A percentile compares a stretch with the other conserved stretches of the same genome.
phyloP scores from a whole-genome alignment of 2,797 vertebrate species.

The Chrysocyon brachyurus region DNA sequence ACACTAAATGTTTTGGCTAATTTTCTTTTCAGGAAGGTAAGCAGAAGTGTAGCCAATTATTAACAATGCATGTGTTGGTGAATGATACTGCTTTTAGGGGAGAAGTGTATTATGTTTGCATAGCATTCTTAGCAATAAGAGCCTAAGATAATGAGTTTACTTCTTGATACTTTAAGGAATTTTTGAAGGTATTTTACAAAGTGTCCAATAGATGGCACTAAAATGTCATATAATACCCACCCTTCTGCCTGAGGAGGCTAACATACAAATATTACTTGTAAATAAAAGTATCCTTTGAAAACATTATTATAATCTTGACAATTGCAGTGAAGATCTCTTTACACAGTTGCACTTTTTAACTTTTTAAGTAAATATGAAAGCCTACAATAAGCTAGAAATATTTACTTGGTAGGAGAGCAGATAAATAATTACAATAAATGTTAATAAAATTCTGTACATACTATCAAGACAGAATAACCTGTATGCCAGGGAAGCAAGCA shows the following conservation, averaged over 20 bases:
- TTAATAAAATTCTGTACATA: neutral
- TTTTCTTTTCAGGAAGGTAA: slow-evolving; percentile 31
- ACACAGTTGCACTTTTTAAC: neutral
- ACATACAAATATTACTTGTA: neutral
- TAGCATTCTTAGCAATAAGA: neutral
- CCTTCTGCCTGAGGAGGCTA: neutral
- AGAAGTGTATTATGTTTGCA: neutral
- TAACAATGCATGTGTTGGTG: neutral
- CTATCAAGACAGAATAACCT: neutral
- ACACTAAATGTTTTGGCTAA: slow-evolving; percentile 7
- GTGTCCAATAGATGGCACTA: slow-evolving; percentile 67
- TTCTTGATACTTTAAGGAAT: neutral
- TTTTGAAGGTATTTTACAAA: slow-evolving; percentile 47
- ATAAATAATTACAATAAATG: neutral
- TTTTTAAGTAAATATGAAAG: neutral
- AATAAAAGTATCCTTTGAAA: neutral
- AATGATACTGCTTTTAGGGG: neutral
- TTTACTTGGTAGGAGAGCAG: neutral
- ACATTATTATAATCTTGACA: neutral
- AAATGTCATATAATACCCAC: neutral
- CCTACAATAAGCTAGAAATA: neutral
- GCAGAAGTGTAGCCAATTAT: neutral
- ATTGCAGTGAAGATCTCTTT: neutral
- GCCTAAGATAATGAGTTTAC: neutral
- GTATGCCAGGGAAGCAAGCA: neutral